These are phyloP conservation scores for Scyliorhinus canicula DNA, from an alignment of 2,797 vertebrate species.

Conservation along the genomic window DNA sequence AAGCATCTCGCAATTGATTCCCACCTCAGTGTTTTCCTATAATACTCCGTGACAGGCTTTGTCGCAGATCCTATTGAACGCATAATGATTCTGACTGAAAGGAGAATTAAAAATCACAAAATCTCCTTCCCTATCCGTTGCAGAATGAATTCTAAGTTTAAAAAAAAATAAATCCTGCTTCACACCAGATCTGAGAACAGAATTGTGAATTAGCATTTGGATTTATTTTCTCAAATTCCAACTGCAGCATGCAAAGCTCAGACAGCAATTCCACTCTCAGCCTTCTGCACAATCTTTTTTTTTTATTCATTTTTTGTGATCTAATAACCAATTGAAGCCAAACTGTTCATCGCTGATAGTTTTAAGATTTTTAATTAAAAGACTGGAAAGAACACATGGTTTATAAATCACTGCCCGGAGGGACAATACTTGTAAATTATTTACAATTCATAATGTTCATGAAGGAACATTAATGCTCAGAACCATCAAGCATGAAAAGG, in stretches of 20 bases:
- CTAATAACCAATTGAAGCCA: not conserved
- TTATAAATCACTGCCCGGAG: not conserved
- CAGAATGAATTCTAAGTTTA: not conserved
- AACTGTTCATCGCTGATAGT: not conserved
- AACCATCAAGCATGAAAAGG: not conserved
- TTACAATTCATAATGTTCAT: not conserved
- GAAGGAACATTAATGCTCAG: not conserved
- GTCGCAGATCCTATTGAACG: not conserved
- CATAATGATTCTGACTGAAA: conserved; percentile 16
- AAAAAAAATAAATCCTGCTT: not conserved
- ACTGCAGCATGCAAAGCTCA: not conserved
- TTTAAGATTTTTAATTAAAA: conserved; percentile 23
- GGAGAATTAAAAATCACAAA: not conserved
- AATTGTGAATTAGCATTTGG: not conserved
- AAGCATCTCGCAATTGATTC: too few relatives aligned
- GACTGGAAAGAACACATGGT: not conserved
- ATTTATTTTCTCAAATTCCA: not conserved
- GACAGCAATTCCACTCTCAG: not conserved
- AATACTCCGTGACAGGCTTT: not conserved
- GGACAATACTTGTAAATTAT: not conserved
- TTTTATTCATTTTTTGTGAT: not conserved
- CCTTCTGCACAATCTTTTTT: not conserved
- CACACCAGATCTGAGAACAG: not conserved
- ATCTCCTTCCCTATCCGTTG: not conserved
- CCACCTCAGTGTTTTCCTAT: not conserved